Base-by-base conservation (phyloP, 2,797 vertebrate genomes). In the Sebastes cheni region DNA sequence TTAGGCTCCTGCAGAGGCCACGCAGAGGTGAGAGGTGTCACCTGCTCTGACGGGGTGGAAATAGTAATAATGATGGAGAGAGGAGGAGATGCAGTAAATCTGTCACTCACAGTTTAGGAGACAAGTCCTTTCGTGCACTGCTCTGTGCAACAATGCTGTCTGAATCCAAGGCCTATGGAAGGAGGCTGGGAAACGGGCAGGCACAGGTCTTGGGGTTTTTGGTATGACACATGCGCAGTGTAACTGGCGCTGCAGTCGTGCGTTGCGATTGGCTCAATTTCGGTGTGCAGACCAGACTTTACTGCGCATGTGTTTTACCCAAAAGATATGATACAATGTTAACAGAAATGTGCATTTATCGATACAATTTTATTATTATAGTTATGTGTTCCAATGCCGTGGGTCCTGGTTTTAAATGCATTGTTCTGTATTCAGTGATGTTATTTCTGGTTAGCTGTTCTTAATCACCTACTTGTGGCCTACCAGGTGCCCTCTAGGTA, bases 1-100 rank as follows among this genome's bases (percentile, higher is more conserved):
- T 89, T 68, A n/a, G 65, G 39, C 16, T 29, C 9, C 55, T 66
- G 36, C 65, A 39, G 34, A 76, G 67, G 39, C 7, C 56, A 3
- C 9, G 4, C 6, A 16, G 71, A 78, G 85, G 77, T 42, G 65
- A 85, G 54, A 74, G 76, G 64, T 72, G 56, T 79, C 72, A 72
- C 71, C 66, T 67, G 60, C 70, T 81, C 81, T 77, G 30, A 64
- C n/a, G 39, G 42, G 62, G 20, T 75, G 56, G 58, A 79, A 76
- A 46, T 68, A 60, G n/a, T 52, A 7, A 29, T 64, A 22, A 69
- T 80, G 58, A 72, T 23, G n/a, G 30, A 71, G 30, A 61, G 64
- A n/a, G 23, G 25, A 62, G n/a, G 54, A 79, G 68, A 86, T 73
- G 23, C 76, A 59, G 55, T 27, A 58, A 58, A 88, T 75, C 69